Conservation (phyloP, 2,113 vertebrate genomes). For the Sprattus sprattus region DNA sequence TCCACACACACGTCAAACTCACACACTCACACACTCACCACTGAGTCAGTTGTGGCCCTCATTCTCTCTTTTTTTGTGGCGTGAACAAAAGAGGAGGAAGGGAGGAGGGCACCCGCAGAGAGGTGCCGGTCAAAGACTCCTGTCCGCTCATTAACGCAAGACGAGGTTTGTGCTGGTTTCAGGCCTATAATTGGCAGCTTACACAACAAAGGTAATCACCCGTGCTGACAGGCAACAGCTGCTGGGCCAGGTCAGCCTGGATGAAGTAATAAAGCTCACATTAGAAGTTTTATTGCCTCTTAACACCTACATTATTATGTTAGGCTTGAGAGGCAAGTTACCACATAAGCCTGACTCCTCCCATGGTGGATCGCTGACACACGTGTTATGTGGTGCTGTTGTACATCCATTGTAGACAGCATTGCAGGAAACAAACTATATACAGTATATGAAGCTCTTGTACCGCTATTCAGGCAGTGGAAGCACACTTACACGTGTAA, state of each 20-base stretch:
- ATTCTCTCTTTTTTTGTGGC: neutral
- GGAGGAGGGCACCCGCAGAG: conserved; percentile 12
- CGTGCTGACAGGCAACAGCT: conserved; percentile 36
- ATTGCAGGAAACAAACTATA: no score
- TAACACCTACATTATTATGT: conserved; percentile 10
- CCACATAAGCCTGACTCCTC: neutral
- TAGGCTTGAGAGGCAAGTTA: neutral
- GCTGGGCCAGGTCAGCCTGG: conserved; percentile 10
- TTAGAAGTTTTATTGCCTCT: neutral
- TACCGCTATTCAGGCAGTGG: no score
- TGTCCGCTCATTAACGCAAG: conserved; percentile 42
- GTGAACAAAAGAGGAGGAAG: conserved; percentile 22
- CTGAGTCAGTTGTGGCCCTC: neutral
- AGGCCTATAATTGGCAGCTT: conserved; percentile 36
- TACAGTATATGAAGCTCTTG: neutral
- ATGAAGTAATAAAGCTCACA: neutral
- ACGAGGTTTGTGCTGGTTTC: conserved; percentile 32
- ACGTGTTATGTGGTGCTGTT: neutral
- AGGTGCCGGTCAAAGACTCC: conserved; percentile 20
- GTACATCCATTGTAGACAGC: neutral
- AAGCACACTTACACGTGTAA: no score
- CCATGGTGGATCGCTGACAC: neutral
- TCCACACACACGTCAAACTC: conserved; percentile 21
- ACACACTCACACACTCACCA: neutral
- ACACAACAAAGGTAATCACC: conserved; percentile 31